Percentiles rank a stretch among this genome's conserved stretches.
Conservation (phyloP, 2,888 invertebrate genomes). For the Lithophane leautieri region DNA sequence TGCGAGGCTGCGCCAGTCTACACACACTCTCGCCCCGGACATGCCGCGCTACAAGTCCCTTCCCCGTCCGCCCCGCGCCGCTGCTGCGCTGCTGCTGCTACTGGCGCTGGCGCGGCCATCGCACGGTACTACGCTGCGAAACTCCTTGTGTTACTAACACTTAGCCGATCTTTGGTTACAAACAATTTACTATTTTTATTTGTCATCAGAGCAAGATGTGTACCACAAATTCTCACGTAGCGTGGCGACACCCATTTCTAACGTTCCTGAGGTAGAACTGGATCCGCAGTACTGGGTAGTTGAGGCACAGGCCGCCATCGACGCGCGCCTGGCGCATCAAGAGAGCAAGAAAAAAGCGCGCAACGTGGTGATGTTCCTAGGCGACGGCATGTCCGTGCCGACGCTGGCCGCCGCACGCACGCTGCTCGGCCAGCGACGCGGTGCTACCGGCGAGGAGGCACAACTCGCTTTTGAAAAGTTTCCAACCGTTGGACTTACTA, state of each 20-base stretch:
- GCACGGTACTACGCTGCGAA: slow-evolving; percentile 22
- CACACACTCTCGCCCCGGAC: slow-evolving; percentile 10
- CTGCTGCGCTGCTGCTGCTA: slow-evolving; percentile 33
- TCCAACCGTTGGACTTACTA: slow-evolving; percentile 91
- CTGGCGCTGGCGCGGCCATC: slow-evolving; percentile 38
- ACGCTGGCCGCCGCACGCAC: slow-evolving; percentile 92
- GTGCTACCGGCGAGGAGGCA: slow-evolving; percentile 90
- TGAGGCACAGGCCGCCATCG: slow-evolving; percentile 83
- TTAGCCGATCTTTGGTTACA: not conserved
- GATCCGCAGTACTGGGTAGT: slow-evolving; percentile 83
- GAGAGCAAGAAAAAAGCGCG: slow-evolving; percentile 69
- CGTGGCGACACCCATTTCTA: not conserved
- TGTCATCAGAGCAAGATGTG: slow-evolving; percentile 57
- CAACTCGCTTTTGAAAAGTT: slow-evolving; percentile 76
- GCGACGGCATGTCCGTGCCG: slow-evolving; percentile 94
- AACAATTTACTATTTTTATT: not conserved
- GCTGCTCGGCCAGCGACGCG: slow-evolving; percentile 91
- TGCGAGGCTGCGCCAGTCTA: slow-evolving; percentile 17
- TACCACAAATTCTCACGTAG: slow-evolving; percentile 46
- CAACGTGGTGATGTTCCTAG: slow-evolving; percentile 93
- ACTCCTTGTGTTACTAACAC: not conserved
- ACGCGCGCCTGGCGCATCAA: slow-evolving; percentile 69
- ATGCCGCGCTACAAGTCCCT: slow-evolving; percentile 25
- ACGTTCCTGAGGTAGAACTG: slow-evolving; percentile 56
- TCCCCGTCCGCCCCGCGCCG: not conserved